Conservation (phyloP, 1,140 invertebrate genomes). For the Diorhabda elongata region DNA sequence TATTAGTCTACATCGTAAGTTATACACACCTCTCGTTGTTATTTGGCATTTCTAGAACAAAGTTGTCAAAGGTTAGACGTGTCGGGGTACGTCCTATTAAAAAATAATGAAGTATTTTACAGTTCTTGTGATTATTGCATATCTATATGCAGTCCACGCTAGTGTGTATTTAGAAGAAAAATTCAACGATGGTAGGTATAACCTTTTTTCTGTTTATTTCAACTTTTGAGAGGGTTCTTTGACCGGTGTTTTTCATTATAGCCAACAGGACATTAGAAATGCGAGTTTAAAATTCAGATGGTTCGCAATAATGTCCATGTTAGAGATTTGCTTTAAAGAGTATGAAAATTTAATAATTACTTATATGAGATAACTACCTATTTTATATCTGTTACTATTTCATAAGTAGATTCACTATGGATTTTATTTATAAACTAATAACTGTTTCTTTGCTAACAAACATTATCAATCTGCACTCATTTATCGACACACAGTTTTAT, state of each 20-base stretch:
- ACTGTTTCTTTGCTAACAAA: too few species aligned
- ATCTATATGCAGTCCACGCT: slow-evolving; percentile 40
- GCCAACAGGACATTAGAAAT: too few species aligned
- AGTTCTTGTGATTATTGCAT: slow-evolving; percentile 35
- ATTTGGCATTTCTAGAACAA: slow-evolving; percentile 38
- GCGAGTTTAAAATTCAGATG: too few species aligned
- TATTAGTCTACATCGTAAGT: slow-evolving; percentile 21
- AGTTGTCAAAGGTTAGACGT: slow-evolving; percentile 39
- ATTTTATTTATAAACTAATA: too few species aligned
- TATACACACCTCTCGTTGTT: slow-evolving; percentile 27
- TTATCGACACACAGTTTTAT: too few species aligned
- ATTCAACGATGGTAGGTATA: slow-evolving; percentile 67
- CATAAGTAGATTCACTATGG: too few species aligned
- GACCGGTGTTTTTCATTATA: neutral
- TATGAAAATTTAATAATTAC: too few species aligned
- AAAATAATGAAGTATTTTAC: slow-evolving; percentile 42
- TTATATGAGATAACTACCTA: too few species aligned
- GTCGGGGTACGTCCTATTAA: slow-evolving; percentile 30
- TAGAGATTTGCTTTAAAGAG: too few species aligned
- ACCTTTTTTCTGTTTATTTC: slow-evolving; percentile 14
- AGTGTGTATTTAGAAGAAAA: slow-evolving; percentile 69
- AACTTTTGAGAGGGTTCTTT: neutral
- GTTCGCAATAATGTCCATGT: too few species aligned
- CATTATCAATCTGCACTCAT: too few species aligned
- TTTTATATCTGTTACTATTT: too few species aligned